Base-by-base conservation (phyloP, 2,888 invertebrate genomes). In the Erebia palarica region DNA sequence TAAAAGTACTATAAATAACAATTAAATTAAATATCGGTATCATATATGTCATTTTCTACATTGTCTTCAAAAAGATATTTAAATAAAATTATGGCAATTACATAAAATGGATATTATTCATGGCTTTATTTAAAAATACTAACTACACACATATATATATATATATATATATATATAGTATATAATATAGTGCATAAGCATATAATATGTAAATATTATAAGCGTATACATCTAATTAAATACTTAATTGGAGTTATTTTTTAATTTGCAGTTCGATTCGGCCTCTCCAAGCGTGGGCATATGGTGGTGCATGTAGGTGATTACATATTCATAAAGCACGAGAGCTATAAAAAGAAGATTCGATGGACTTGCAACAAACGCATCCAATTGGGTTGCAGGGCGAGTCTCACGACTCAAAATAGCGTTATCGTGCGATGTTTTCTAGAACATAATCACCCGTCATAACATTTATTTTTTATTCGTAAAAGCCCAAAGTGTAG, bases 261-360 rank as follows among this genome's bases (percentile, higher is more conserved):
- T 21, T 3, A 65, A 71, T 71, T 86, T 90, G 27, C 88, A 91
- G 92, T 89, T 47, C 80, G 81, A 53, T 92, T 87, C 80, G 91
- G 91, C 1, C 75, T 86, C 11, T 92, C 92, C 0, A 88, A 84
- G 59, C 86, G 92, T 7, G 92, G 92, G 0, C 86, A 87, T 69
- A 79, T 84, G 44, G 89, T 90, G 4, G 83, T 93, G 1, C 84
- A 87, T 77, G 84, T 92, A 0, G 86, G 84, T 0, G 78, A 79
- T 0, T 84, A 90, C 79, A 91, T 86, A 76, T 93, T 92, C 77
- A 88, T 91, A 71, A 92, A 91, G 72, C 93, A 93, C 75, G 93
- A 93, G 74, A 80, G 82, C 58, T 92, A 93, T 78, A 86, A 77
- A 76, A 88, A 86, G 73, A 90, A 87, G 68, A 83, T 87, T 1